phyloP scores from a whole-genome alignment of 1,140 invertebrate genomes.

The Matsumurasca onukii region DNA sequence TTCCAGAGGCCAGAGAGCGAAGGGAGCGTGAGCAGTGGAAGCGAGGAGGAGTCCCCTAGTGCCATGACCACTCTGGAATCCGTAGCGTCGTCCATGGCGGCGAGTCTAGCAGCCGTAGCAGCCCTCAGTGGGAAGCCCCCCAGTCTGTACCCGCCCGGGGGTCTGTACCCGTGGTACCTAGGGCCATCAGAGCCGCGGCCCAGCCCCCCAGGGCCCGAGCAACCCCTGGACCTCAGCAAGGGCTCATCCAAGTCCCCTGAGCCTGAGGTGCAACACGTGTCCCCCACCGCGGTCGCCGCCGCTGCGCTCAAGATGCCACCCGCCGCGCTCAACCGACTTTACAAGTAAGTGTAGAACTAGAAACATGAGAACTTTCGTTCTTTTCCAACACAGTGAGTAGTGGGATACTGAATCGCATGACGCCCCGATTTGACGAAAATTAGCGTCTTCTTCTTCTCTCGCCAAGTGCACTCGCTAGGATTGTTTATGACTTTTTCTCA shows the following conservation, averaged over 20 bases:
- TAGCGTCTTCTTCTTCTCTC: too few species aligned
- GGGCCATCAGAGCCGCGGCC: slow-evolving; percentile 50
- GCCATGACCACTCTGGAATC: slow-evolving; percentile 51
- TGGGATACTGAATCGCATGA: too few species aligned
- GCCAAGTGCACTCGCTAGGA: too few species aligned
- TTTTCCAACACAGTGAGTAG: too few species aligned
- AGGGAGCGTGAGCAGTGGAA: slow-evolving; percentile 14
- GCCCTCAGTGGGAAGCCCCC: slow-evolving; percentile 54
- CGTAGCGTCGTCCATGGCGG: slow-evolving; percentile 49
- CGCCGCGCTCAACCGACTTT: slow-evolving; percentile 47
- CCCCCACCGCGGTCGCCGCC: slow-evolving; percentile 27
- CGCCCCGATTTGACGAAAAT: too few species aligned
- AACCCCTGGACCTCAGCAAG: slow-evolving; percentile 73
- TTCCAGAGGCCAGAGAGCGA: slow-evolving; percentile 8
- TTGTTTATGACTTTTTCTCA: too few species aligned
- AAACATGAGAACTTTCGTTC: neutral
- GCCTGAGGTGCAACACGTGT: slow-evolving; percentile 26
- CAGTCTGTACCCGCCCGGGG: slow-evolving; percentile 46
- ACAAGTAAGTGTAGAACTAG: slow-evolving; percentile 59
- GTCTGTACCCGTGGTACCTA: slow-evolving; percentile 38
- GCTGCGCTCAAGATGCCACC: slow-evolving; percentile 39
- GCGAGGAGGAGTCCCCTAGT: slow-evolving; percentile 33
- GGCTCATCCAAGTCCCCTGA: slow-evolving; percentile 54
- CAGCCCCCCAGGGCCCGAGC: slow-evolving; percentile 56
- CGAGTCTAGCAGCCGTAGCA: slow-evolving; percentile 60